Evolutionary conservation across 2,888 invertebrate species (phyloP).

Genomic region (Thymelicus acteon): DNA sequence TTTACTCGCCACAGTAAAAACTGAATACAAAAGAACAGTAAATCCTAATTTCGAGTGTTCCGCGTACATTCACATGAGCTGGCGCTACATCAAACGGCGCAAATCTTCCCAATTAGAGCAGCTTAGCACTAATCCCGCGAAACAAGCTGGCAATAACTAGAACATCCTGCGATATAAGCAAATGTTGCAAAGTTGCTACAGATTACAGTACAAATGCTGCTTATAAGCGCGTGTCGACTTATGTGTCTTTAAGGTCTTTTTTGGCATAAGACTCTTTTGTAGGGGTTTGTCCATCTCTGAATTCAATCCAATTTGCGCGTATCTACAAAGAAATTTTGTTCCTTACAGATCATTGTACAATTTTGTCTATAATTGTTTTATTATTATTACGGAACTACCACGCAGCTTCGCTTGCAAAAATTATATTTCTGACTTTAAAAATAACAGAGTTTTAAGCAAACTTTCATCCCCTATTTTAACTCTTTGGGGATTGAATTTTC

Average conservation of each 20-base stretch:
- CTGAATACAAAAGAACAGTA: not conserved
- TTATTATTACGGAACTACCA: too few species aligned
- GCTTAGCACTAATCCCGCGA: conserved; percentile 68
- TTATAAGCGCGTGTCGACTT: not conserved
- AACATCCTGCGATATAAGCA: conserved; percentile 62
- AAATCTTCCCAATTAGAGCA: conserved; percentile 71
- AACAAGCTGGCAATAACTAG: conserved; percentile 71
- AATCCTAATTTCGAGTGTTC: not conserved
- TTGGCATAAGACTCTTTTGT: not conserved
- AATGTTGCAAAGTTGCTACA: conserved; percentile 25
- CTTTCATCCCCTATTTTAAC: too few species aligned
- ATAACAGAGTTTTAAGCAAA: too few species aligned
- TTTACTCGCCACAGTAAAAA: not conserved
- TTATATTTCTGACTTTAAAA: too few species aligned
- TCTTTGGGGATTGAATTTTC: too few species aligned
- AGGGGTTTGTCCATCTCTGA: not conserved
- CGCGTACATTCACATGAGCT: not conserved
- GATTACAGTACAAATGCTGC: not conserved
- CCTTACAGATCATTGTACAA: too few species aligned
- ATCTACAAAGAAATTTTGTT: too few species aligned
- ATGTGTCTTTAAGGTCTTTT: not conserved
- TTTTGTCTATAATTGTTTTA: too few species aligned
- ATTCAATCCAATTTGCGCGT: too few species aligned
- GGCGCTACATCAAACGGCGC: conserved; percentile 9
- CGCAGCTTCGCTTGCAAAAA: too few species aligned